Base-by-base conservation (phyloP, 2,888 invertebrate genomes). In the Lithophane semibrunnea region DNA sequence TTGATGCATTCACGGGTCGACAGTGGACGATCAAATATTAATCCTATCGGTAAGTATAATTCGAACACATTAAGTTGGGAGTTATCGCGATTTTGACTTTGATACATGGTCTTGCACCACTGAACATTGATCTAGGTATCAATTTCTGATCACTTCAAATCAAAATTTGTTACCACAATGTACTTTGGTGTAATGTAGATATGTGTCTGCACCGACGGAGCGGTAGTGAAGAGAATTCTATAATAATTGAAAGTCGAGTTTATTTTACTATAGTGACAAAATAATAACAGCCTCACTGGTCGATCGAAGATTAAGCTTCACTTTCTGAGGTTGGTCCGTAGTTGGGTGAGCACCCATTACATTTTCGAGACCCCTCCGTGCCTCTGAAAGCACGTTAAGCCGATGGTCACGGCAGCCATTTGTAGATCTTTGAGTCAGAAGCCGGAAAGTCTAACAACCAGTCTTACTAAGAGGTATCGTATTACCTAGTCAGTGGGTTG, bases 1-100 rank as follows among this genome's bases (percentile, higher is more conserved):
- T 94, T 93, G 89, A 84, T 91, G 91, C 90, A 91, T 89, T 89
- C 86, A 81, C 77, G 73, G 73, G 69, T 80, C 75, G 67, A 71
- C 70, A 67, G 70, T 52, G 58, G 69, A 76, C 82, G 58, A 29
- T 67, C 69, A 73, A 79, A 83, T 79, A 80, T 58, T 65, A 70
- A 68, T 67, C 66, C 66, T 73, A 65, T 64, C 65, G n/a, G 10
- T 58, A 54, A 68, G 10, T 58, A 54, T 63, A 58, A 73, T 74
- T 76, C 18, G 44, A 47, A 75, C 64, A 71, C n/a, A 67, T 63
- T 65, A 54, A 29, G 16, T 8, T 75, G 56, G 69, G 54, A n/a
- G 61, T 70, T 44, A 71, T 65, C 44, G 74, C 66, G 42, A 66
- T 73, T 76, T 80, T 73, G 69, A 79, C 73, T 61, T 82, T 84